Conservation (phyloP, 2,113 vertebrate species). For the Cinclus cinclus region DNA sequence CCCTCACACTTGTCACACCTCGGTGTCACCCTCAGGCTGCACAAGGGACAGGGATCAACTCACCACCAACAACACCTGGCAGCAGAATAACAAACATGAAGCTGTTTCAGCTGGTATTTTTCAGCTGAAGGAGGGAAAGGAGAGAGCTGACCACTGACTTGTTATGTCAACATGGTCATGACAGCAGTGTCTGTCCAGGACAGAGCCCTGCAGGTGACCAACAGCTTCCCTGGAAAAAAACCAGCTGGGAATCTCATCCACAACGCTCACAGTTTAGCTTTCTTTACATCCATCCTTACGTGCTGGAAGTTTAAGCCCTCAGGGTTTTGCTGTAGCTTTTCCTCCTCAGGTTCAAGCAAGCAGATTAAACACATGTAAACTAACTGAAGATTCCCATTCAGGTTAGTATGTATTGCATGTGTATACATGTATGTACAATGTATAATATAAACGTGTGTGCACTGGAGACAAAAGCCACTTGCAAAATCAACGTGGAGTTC, state of each 20-base stretch:
- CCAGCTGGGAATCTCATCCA: neutral
- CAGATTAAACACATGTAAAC: neutral
- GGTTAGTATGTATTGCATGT: neutral
- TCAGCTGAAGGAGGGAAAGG: neutral
- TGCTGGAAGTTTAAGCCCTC: neutral
- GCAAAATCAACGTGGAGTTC: constrained; percentile 23
- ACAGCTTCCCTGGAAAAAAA: neutral
- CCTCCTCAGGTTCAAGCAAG: neutral
- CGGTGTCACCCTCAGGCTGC: neutral
- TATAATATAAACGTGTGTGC: neutral
- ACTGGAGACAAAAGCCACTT: constrained; percentile 1
- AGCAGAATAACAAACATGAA: neutral
- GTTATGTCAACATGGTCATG: neutral
- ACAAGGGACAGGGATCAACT: neutral
- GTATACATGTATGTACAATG: neutral
- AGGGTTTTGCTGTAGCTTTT: neutral
- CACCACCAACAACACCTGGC: neutral
- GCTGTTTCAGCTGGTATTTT: neutral
- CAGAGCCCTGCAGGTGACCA: neutral
- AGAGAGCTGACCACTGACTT: neutral
- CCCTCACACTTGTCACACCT: neutral
- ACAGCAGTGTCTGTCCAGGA: neutral
- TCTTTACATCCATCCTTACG: neutral
- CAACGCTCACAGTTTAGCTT: neutral
- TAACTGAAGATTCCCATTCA: neutral